Conservation (phyloP, 2,888 invertebrate species). For the Nomada goodeniana region DNA sequence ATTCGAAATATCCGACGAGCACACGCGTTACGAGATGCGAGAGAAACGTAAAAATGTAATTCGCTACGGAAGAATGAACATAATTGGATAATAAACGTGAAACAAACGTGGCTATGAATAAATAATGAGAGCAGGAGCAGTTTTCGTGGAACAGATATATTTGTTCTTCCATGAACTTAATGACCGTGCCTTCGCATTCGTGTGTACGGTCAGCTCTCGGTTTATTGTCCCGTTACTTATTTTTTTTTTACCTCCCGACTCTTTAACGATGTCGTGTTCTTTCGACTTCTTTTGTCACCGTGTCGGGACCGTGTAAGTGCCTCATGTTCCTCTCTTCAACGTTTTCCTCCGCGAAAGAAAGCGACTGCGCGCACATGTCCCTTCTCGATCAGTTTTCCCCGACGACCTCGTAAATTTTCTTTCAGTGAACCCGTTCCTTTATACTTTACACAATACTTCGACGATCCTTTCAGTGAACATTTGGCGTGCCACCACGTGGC, state of each 20-base stretch:
- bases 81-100: constrained; percentile 18
- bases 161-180: constrained; percentile 29
- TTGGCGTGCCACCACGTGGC: constrained; percentile 60
- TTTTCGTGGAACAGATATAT: constrained; percentile 27
- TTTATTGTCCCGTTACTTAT: constrained; percentile 26
- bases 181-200: constrained; percentile 10
- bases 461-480: neutral
- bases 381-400: constrained; percentile 18
- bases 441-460: constrained; percentile 3
- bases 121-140: neutral
- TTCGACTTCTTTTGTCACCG: constrained; percentile 32
- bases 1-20: neutral
- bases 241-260: constrained; percentile 2
- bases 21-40: neutral
- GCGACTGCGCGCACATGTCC: constrained; percentile 40
- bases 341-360: constrained; percentile 13
- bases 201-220: constrained; percentile 1
- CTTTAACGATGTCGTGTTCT: neutral
- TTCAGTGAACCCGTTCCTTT: constrained; percentile 46
- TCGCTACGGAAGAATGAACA: neutral
- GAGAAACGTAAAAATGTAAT: neutral
- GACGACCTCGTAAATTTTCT: constrained; percentile 44
- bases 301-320: neutral
- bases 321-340: no score
- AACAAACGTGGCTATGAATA: constrained; percentile 12